Evolutionary conservation across 1,140 invertebrate genomes (phyloP).

Genomic region (Amphibalanus amphitrite): DNA sequence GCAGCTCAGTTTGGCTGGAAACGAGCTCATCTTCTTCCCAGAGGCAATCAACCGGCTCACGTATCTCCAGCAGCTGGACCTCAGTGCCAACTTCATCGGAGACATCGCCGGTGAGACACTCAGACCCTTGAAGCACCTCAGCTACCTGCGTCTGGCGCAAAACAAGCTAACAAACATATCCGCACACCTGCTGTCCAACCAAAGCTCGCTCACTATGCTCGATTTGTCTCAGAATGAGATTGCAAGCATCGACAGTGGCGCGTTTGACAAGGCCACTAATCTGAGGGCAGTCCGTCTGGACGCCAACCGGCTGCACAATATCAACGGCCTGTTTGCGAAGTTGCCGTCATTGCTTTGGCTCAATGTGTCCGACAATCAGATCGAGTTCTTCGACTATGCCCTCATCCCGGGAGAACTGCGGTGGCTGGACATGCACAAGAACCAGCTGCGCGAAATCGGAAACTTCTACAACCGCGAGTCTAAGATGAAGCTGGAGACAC

Average conservation of each 20-base stretch:
- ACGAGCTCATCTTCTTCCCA: constrained; percentile 52
- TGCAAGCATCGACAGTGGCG: constrained; percentile 41
- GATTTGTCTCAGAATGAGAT: constrained; percentile 76
- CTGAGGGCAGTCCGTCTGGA: constrained; percentile 72
- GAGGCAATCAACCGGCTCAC: constrained; percentile 51
- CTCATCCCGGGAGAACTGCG: constrained; percentile 60
- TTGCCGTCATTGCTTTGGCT: constrained; percentile 66
- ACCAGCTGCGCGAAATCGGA: constrained; percentile 60
- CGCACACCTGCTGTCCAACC: constrained; percentile 54
- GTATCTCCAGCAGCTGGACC: constrained; percentile 54
- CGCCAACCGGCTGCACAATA: constrained; percentile 63
- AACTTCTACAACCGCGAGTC: constrained; percentile 61
- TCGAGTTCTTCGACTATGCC: constrained; percentile 78
- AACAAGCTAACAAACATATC: constrained; percentile 74
- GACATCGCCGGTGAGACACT: constrained; percentile 59
- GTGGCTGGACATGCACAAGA: constrained; percentile 79
- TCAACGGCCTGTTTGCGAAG: constrained; percentile 64
- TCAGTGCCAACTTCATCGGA: constrained; percentile 59
- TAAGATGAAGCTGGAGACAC: constrained; percentile 44
- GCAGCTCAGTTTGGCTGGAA: constrained; percentile 65
- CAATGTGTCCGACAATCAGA: constrained; percentile 76
- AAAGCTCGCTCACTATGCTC: constrained; percentile 65
- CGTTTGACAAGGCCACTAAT: constrained; percentile 57
- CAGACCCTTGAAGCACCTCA: constrained; percentile 37
- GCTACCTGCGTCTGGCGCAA: constrained; percentile 67